These are phyloP conservation scores for Drepana falcataria DNA, from an alignment of 2,888 invertebrate genomes.

Conservation along the genomic window DNA sequence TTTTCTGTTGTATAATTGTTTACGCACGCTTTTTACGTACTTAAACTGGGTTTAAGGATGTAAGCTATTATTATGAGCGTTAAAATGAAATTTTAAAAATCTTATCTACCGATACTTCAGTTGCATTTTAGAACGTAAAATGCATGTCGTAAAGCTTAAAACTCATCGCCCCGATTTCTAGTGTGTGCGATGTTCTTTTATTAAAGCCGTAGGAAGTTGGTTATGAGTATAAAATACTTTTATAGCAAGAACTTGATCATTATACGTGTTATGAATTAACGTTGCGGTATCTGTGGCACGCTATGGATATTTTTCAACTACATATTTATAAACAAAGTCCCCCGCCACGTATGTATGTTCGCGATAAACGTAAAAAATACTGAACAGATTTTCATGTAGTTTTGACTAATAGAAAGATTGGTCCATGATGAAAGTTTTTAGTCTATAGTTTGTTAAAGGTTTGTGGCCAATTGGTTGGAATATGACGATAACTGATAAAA, in stretches of 20 bases:
- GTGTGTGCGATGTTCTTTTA: background rate
- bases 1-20: constrained; percentile 15
- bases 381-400: too few relatives aligned
- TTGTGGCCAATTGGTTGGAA: too few relatives aligned
- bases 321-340: too few relatives aligned
- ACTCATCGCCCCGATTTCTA: background rate
- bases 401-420: too few relatives aligned
- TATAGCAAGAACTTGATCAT: constrained; percentile 8
- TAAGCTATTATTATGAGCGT: background rate
- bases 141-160: background rate
- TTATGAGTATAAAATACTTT: constrained; percentile 1
- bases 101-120: constrained; percentile 20
- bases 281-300: background rate
- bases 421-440: too few relatives aligned
- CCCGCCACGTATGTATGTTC: too few relatives aligned
- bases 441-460: too few relatives aligned
- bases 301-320: too few relatives aligned
- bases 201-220: too few relatives aligned
- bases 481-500: too few relatives aligned
- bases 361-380: too few relatives aligned
- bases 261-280: background rate
- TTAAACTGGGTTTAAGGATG: background rate
- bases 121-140: background rate
- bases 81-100: background rate
- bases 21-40: constrained; percentile 18